Evolutionary conservation across 2,888 invertebrate species (phyloP), one percentile per base, ranked within the genome.

Genomic region (Papilio gigon): DNA sequence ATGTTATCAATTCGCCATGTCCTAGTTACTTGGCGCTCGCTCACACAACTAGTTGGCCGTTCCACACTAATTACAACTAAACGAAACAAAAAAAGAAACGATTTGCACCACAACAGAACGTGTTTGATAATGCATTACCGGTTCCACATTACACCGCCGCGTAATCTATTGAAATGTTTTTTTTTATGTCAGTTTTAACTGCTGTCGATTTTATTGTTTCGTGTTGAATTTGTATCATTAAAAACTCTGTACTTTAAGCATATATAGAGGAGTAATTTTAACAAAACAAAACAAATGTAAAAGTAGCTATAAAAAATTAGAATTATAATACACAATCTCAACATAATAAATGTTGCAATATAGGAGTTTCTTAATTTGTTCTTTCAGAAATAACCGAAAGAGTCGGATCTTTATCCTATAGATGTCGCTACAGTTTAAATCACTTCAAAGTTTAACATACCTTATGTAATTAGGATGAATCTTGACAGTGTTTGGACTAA

Each of bases 391-490:
- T n/a, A n/a, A n/a, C n/a, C n/a, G n/a, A n/a, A n/a, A n/a, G n/a
- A n/a, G n/a, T n/a, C n/a, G n/a, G n/a, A n/a, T n/a, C n/a, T n/a
- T n/a, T n/a, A n/a, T n/a, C n/a, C n/a, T n/a, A n/a, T n/a, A n/a
- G n/a, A n/a, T n/a, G n/a, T n/a, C n/a, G n/a, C n/a, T n/a, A n/a
- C n/a, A n/a, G n/a, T n/a, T n/a, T n/a, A n/a, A n/a, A n/a, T n/a
- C 17, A 17, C 11, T 62, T 6, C 8, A 30, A 20, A 20, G 11
- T 17, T 17, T n/a, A 25, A 47, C 70, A 25, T 77, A 92, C 89
- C 87, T 88, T n/a, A 93, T 75, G 76, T 88, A 92, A 77, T 90
- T 92, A 0, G 94, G 94, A 80, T 94, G 93, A 72, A 95, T 93
- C 69, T 86, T 86, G 0, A 94, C 87, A 0, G 93, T 88, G 71